Evolutionary conservation across 2,888 invertebrate genomes (phyloP).

Genomic region (Chymomyza amoena): DNA sequence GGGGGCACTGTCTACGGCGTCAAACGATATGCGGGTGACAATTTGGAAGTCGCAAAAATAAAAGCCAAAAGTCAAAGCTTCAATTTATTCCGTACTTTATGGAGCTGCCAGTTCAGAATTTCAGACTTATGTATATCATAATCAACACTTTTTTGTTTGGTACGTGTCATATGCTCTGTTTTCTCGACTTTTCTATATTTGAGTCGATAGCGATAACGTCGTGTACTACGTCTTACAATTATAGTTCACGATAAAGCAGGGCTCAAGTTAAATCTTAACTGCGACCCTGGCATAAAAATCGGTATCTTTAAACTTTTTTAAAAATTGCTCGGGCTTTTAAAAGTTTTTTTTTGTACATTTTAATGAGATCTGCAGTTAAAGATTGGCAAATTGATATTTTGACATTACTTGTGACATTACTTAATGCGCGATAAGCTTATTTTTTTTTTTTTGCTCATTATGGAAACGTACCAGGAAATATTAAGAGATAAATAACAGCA

Average conservation of each 20-base stretch:
- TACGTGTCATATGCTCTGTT: conserved; percentile 13
- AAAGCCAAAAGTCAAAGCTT: conserved; percentile 18
- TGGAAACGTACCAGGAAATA: conserved; percentile 68
- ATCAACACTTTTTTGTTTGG: neutral
- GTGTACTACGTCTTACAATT: neutral
- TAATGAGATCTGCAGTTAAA: neutral
- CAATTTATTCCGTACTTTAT: neutral
- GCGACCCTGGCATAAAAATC: neutral
- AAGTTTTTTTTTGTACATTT: conserved; percentile 29
- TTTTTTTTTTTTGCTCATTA: conserved; percentile 8
- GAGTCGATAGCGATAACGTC: conserved; percentile 1
- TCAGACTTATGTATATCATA: neutral
- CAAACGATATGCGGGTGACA: conserved; percentile 55
- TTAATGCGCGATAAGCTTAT: conserved; percentile 5
- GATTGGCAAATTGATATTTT: conserved; percentile 21
- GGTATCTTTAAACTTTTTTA: neutral
- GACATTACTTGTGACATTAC: conserved; percentile 21
- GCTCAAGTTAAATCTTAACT: conserved; percentile 54
- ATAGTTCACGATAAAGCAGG: conserved; percentile 33
- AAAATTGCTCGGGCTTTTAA: conserved; percentile 39
- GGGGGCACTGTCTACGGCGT: conserved; percentile 5
- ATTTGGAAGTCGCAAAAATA: conserved; percentile 21
- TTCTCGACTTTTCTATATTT: neutral
- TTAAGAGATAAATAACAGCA: conserved; percentile 60
- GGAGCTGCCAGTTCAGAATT: neutral